phyloP scores from a whole-genome alignment of 1,140 invertebrate species.

The Nephila pilipes region DNA sequence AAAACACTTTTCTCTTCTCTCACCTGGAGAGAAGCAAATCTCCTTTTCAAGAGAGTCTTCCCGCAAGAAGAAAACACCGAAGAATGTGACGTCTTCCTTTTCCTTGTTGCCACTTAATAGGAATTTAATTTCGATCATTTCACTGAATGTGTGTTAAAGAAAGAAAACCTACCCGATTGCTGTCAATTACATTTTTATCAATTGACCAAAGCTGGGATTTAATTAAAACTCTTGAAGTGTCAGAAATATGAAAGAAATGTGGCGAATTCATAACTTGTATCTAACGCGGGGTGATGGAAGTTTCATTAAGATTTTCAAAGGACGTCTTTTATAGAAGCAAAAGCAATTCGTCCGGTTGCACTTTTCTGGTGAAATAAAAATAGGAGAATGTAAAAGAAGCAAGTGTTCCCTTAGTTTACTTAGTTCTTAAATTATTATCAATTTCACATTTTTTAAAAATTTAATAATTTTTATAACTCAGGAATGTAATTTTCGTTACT shows the following conservation, averaged over 20 bases:
- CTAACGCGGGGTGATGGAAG: not conserved
- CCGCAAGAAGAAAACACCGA: not conserved
- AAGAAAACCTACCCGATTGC: not conserved
- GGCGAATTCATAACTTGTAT: not conserved
- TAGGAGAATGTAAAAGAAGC: not conserved
- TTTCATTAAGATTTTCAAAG: slow-evolving; percentile 31
- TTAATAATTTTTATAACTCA: too few relatives aligned
- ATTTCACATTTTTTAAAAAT: too few relatives aligned
- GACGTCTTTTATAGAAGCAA: not conserved
- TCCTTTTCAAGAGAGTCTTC: not conserved
- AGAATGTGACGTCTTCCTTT: not conserved
- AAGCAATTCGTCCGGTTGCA: not conserved
- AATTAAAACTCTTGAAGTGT: slow-evolving; percentile 21
- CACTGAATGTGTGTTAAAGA: not conserved
- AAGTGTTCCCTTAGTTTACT: not conserved
- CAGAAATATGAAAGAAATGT: not conserved
- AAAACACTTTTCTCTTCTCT: not conserved
- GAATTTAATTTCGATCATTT: not conserved
- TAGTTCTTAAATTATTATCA: not conserved
- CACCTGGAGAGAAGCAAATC: not conserved
- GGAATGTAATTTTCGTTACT: too few relatives aligned
- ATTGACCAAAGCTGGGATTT: not conserved
- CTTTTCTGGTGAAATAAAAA: not conserved
- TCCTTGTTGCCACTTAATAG: slow-evolving; percentile 12
- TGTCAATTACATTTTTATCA: slow-evolving; percentile 28